Evolutionary conservation across 2,113 vertebrate species (phyloP).

Genomic region (Cathartes aura): DNA sequence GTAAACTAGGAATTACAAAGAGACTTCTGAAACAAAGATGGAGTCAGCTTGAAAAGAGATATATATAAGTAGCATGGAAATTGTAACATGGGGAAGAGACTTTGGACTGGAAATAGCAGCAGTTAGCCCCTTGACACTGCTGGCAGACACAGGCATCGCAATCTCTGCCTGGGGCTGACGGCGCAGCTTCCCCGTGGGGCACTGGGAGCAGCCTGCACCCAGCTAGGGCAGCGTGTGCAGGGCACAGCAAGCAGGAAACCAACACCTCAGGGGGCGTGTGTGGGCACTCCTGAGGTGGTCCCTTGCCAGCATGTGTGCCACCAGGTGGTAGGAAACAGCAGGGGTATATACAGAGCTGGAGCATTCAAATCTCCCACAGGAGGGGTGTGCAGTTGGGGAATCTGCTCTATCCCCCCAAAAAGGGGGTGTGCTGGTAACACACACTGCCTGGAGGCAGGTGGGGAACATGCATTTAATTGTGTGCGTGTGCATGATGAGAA

Average conservation of each 20-base stretch:
- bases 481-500: neutral
- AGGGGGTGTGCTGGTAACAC: neutral
- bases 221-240: fast-evolving
- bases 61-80: neutral
- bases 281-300: fast-evolving
- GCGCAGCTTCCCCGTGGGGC: neutral
- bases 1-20: neutral
- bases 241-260: neutral
- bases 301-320: neutral
- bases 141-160: neutral
- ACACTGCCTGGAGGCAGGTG: neutral
- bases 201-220: neutral
- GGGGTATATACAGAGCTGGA: neutral
- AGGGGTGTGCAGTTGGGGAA: neutral
- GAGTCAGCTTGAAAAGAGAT: neutral
- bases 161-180: neutral
- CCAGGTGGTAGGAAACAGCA: neutral
- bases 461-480: neutral
- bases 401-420: fast-evolving
- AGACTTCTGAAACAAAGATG: neutral
- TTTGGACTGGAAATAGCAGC: neutral
- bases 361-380: neutral
- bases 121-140: neutral
- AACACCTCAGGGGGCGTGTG: fast-evolving
- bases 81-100: neutral